Percentiles rank a stretch among this genome's conserved stretches.
Evolutionary conservation across 2,888 invertebrate genomes (phyloP).

Genomic region (Agonopterix heracliana): DNA sequence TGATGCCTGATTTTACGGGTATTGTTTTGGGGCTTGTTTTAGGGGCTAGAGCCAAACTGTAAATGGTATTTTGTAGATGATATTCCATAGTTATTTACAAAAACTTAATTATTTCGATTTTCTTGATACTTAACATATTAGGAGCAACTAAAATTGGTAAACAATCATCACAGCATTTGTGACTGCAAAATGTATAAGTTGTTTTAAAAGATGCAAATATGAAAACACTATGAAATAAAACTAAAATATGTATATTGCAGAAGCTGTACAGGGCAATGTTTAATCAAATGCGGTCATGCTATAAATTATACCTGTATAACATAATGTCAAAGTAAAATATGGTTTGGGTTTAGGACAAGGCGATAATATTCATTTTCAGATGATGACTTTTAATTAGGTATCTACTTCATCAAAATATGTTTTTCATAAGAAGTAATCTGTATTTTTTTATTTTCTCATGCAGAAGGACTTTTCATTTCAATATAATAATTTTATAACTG

Average conservation of each 20-base stretch:
- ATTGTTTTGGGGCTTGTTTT: too few relatives aligned
- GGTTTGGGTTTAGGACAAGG: slow-evolving; percentile 4
- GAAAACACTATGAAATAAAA: background rate
- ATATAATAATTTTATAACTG: too few relatives aligned
- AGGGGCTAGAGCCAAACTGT: too few relatives aligned
- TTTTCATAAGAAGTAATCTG: slow-evolving; percentile 2
- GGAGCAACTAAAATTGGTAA: too few relatives aligned
- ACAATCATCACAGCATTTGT: too few relatives aligned
- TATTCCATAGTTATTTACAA: too few relatives aligned
- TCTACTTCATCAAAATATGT: slow-evolving; percentile 4
- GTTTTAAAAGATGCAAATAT: slow-evolving; percentile 3
- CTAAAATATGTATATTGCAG: background rate
- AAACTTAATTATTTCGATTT: too few relatives aligned
- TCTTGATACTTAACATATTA: too few relatives aligned
- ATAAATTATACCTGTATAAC: slow-evolving; percentile 4
- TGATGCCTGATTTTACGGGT: too few relatives aligned
- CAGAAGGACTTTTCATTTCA: too few relatives aligned
- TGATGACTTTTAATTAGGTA: slow-evolving; percentile 5
- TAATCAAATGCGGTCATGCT: slow-evolving; percentile 2
- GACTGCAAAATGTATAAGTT: slow-evolving; percentile 4
- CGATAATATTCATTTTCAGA: slow-evolving; percentile 4
- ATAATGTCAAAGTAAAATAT: slow-evolving; percentile 5
- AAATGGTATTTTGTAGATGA: too few relatives aligned
- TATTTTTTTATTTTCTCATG: slow-evolving; percentile 1
- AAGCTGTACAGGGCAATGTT: slow-evolving; percentile 3